Base-by-base conservation (phyloP, 1,140 invertebrate genomes). In the Drosophila prosaltans region DNA sequence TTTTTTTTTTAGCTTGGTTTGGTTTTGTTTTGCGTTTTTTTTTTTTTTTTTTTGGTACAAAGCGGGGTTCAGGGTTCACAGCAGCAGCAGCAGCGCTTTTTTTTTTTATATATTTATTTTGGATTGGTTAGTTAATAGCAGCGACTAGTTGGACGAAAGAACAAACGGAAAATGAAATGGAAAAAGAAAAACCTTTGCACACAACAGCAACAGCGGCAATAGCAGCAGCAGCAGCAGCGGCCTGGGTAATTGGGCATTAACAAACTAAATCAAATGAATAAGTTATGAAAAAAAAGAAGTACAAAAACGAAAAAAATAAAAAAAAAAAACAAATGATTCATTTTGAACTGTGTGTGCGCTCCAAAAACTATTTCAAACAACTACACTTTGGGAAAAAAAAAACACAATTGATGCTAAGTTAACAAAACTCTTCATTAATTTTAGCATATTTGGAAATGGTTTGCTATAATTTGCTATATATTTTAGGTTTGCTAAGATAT, bases 161-260 rank as follows among this genome's bases (percentile, higher is more conserved):
- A 51, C 9, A 26, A 51, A 51, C 3, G 45, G 45, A 26, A 51
- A 51, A 67, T 45, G 59, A 36, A 74, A 61, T 59, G 65, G 36
- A 59, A 64, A 70, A 16, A 39, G 78, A 77, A 88, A 88, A 80
- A 86, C 89, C 84, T 66, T 88, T 88, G 83, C 83, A 88, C 83
- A 88, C 84, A 88, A 89, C 75, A 54, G 39, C 72, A 74, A 74
- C 63, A 74, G 57, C 72, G 73, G 45, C 62, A 40, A 28, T 63
- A 66, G 71, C 65, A 66, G 55, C 72, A 66, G 51, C 55, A 63
- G 40, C 30, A 26, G 59, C 40, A 62, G 24, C 26, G n/a, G 77
- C 77, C 70, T 71, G 81, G 60, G 54, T 69, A 74, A 69, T 76
- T 72, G 79, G 68, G 65, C 58, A 77, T 77, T 69, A 67, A 80